phyloP scores from a whole-genome alignment of 1,140 invertebrate genomes.

The Ridgeia piscesae region DNA sequence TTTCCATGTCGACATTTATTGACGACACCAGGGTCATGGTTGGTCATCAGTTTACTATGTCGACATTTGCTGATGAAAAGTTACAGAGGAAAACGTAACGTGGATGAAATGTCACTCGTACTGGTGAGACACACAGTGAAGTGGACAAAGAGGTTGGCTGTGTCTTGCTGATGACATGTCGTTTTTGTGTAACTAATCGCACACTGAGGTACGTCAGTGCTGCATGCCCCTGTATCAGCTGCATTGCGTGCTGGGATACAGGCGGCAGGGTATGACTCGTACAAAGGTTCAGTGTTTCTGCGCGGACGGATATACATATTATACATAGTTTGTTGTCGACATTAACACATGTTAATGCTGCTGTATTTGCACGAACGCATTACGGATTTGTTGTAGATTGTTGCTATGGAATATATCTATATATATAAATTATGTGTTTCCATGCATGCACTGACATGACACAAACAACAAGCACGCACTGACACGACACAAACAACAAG shows the following conservation, averaged over 20 bases:
- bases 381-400: not conserved
- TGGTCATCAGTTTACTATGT: not conserved
- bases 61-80: not conserved
- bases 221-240: not conserved
- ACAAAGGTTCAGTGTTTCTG: not conserved
- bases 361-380: not conserved
- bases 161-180: not conserved
- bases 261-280: no score
- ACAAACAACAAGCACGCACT: no score
- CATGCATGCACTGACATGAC: not conserved
- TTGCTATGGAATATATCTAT: not conserved
- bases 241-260: not conserved
- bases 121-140: not conserved
- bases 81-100: not conserved
- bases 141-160: not conserved
- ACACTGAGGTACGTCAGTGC: not conserved
- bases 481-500: no score
- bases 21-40: not conserved
- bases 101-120: not conserved
- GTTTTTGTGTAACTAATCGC: no score
- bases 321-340: not conserved
- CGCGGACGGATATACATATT: not conserved
- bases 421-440: not conserved
- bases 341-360: not conserved
- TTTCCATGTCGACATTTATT: no score